phyloP scores from a whole-genome alignment of 2,113 vertebrate species.

The Embiotoca jacksoni region DNA sequence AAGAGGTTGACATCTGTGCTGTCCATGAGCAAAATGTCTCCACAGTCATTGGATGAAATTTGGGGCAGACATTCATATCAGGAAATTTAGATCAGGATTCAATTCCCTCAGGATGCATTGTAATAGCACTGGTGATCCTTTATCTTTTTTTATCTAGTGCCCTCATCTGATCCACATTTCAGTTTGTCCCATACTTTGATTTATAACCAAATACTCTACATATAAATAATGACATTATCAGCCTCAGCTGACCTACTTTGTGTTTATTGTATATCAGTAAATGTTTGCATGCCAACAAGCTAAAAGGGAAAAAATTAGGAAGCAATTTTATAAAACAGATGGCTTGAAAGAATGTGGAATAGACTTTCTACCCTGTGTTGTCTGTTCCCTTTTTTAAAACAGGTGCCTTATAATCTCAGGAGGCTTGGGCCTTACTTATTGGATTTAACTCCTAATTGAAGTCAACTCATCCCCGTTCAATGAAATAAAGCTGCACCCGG shows the following conservation, averaged over 20 bases:
- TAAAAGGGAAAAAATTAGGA: background rate
- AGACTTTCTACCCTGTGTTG: background rate
- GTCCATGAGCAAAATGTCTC: background rate
- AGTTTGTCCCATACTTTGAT: background rate
- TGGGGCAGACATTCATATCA: background rate
- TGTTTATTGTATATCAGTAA: background rate
- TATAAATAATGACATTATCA: background rate
- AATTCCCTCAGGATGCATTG: background rate
- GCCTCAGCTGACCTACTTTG: background rate
- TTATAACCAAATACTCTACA: background rate
- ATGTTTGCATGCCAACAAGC: background rate
- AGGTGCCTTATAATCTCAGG: constrained; percentile 27
- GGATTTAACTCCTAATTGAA: constrained; percentile 27
- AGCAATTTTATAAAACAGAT: constrained; percentile 10
- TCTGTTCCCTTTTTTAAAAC: background rate
- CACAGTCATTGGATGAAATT: background rate
- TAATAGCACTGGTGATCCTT: background rate
- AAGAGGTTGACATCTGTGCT: background rate
- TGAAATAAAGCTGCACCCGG: constrained; percentile 33
- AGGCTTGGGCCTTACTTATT: background rate
- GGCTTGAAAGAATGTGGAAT: background rate
- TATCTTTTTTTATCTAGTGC: background rate
- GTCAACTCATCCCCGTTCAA: constrained; percentile 18
- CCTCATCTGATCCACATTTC: background rate
- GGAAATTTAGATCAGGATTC: no score